phyloP scores from a whole-genome alignment of 2,797 vertebrate genomes.

The Typhlichthys eigenmanni region DNA sequence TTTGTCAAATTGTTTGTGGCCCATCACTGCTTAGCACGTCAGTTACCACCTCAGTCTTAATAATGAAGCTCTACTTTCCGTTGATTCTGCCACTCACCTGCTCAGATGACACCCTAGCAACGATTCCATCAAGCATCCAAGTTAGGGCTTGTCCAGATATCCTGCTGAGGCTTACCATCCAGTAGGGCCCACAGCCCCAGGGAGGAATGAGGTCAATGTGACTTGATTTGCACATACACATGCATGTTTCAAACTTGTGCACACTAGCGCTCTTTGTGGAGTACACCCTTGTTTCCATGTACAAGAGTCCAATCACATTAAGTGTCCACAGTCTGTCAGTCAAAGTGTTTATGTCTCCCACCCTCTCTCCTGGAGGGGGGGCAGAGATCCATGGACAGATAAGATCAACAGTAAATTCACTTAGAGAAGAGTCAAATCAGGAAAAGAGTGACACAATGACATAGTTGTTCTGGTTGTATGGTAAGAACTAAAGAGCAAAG shows the following conservation, averaged over 20 bases:
- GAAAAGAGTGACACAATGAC: neutral
- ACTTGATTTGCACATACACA: constrained; percentile 10
- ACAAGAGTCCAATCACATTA: constrained; percentile 19
- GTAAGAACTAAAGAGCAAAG: neutral
- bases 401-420: too few relatives aligned
- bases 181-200: constrained; percentile 18
- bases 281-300: constrained; percentile 4
- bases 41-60: constrained; percentile 10
- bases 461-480: neutral
- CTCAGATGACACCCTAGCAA: constrained; percentile 32
- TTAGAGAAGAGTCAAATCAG: neutral
- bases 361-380: constrained; percentile 3
- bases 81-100: constrained; percentile 41
- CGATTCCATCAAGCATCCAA: constrained; percentile 35
- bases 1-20: neutral
- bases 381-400: neutral
- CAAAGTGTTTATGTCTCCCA: constrained; percentile 20
- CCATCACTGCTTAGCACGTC: constrained; percentile 15
- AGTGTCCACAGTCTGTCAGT: constrained; percentile 4
- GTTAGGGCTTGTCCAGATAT: constrained; percentile 52
- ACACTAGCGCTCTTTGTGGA: constrained; percentile 7
- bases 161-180: constrained; percentile 5
- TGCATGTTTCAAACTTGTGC: neutral
- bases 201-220: constrained; percentile 28
- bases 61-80: neutral